Evolutionary conservation across 2,113 vertebrate species (phyloP).

Genomic region (Alouatta palliata): DNA sequence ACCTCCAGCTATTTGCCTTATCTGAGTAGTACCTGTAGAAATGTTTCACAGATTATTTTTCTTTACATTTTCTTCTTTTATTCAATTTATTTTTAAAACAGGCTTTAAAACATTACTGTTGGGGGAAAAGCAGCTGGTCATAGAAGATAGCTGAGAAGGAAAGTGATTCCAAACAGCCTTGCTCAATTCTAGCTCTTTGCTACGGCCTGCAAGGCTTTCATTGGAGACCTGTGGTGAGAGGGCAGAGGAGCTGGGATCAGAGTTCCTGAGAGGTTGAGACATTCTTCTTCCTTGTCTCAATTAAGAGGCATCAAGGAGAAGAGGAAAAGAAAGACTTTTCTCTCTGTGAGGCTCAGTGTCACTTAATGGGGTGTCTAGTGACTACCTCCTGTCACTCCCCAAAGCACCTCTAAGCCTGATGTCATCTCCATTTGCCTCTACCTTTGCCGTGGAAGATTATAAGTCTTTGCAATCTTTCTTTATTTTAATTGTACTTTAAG

Average conservation of each 20-base stretch:
- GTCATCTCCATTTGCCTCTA: neutral
- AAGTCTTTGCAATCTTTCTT: neutral
- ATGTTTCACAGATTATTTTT: neutral
- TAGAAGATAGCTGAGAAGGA: neutral
- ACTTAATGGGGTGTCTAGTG: neutral
- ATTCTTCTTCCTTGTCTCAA: neutral
- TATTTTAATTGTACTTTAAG: too few relatives aligned
- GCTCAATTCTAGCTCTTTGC: neutral
- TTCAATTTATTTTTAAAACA: neutral
- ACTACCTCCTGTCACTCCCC: neutral
- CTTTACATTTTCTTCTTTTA: conserved; percentile 22
- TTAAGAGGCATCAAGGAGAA: neutral
- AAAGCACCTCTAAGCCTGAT: neutral
- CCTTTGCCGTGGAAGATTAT: neutral
- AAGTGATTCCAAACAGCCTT: neutral
- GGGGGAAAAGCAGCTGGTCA: neutral
- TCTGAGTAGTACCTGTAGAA: neutral
- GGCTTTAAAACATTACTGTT: neutral
- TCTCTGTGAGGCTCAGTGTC: neutral
- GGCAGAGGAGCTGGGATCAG: neutral
- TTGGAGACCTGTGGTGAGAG: neutral
- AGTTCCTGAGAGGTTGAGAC: neutral
- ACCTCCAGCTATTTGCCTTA: neutral
- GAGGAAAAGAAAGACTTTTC: neutral
- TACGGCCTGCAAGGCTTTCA: rapidly evolving